These are phyloP conservation scores for Gastrophysa polygoni DNA, from an alignment of 2,888 invertebrate species.

Conservation along the genomic window DNA sequence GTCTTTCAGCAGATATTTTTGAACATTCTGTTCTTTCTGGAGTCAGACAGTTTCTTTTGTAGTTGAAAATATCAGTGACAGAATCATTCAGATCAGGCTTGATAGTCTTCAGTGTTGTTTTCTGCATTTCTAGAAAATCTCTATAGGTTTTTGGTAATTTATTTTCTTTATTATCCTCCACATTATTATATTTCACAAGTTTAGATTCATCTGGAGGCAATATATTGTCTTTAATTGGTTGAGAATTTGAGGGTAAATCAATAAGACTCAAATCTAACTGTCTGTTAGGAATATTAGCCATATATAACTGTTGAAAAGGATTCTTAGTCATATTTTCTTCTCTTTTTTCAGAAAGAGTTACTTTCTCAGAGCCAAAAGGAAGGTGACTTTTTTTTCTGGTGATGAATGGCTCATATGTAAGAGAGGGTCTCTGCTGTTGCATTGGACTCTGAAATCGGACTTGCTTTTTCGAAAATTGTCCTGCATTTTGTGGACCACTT, in stretches of 20 bases:
- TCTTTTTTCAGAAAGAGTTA: background rate
- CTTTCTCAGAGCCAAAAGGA: background rate
- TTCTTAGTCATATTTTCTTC: background rate
- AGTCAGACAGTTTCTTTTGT: constrained; percentile 30
- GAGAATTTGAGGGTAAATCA: constrained; percentile 40
- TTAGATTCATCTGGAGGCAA: background rate
- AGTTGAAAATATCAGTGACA: constrained; percentile 47
- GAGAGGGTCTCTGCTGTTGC: constrained; percentile 27
- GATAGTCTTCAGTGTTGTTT: constrained; percentile 21
- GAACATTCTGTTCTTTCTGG: background rate
- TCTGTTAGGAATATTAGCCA: constrained; percentile 55
- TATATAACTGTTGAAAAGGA: constrained; percentile 53
- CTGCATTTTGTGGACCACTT: constrained; percentile 22
- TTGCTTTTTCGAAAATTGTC: constrained; percentile 48
- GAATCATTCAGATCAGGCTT: constrained; percentile 35
- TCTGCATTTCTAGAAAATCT: constrained; percentile 39
- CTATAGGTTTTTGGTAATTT: constrained; percentile 41
- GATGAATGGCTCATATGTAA: constrained; percentile 27
- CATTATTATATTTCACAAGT: background rate
- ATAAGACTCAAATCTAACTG: constrained; percentile 55
- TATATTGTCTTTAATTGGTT: constrained; percentile 2
- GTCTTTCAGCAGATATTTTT: background rate
- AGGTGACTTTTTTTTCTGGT: constrained; percentile 16
- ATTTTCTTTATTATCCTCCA: constrained; percentile 27
- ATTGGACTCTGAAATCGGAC: constrained; percentile 53